phyloP scores from a whole-genome alignment of 1,140 invertebrate genomes.

The Drosophila parabipectinata region DNA sequence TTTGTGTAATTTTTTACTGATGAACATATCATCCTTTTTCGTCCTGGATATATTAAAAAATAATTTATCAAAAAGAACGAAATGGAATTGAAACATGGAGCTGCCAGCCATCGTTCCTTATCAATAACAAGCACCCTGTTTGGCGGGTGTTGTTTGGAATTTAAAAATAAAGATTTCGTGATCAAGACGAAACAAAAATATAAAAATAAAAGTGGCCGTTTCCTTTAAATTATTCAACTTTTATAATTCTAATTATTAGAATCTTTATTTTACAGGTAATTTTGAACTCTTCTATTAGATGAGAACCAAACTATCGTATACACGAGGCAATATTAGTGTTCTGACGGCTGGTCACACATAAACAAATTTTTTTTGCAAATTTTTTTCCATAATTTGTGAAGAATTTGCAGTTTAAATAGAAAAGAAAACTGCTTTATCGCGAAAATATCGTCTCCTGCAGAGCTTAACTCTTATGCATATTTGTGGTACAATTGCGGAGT shows the following conservation, averaged over 20 bases:
- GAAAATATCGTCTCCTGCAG: background rate
- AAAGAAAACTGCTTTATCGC: constrained; percentile 14
- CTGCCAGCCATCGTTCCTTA: background rate
- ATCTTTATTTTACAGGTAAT: too few species aligned
- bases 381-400: constrained; percentile 61
- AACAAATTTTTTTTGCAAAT: constrained; percentile 56
- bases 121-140: background rate
- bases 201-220: too few species aligned
- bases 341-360: constrained; percentile 45
- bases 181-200: background rate
- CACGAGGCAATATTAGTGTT: background rate
- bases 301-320: constrained; percentile 5
- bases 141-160: background rate
- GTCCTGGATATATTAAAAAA: background rate
- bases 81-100: background rate
- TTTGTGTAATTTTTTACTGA: too few species aligned
- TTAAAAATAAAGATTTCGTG: background rate
- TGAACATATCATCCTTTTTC: background rate
- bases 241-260: too few species aligned
- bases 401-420: constrained; percentile 50
- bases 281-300: too few species aligned
- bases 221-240: too few species aligned
- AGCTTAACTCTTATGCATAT: background rate
- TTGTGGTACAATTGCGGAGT: constrained; percentile 20
- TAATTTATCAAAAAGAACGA: background rate